A percentile compares a stretch with the other conserved stretches of the same genome.
Conservation (phyloP, 2,113 vertebrate genomes). For the Cavia aperea region DNA sequence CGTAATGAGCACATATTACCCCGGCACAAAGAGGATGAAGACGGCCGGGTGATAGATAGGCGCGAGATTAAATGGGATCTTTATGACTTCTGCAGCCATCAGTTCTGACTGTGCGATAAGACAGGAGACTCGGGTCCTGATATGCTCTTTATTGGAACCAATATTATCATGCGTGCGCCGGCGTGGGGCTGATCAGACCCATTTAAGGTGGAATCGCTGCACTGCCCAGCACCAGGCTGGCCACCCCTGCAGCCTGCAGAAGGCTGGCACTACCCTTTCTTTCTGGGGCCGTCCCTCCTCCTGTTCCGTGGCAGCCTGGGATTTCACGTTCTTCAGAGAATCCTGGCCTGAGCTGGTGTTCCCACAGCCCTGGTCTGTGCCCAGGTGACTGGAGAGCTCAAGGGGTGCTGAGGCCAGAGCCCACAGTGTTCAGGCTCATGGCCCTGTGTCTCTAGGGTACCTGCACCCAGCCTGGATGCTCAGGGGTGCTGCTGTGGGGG, state of each 20-base stretch:
- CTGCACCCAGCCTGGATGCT: background rate
- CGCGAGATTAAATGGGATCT: conserved; percentile 93
- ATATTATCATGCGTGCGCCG: conserved; percentile 83
- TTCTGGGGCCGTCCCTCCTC: too few species aligned
- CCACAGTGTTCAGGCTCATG: too few species aligned
- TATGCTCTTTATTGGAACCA: conserved; percentile 90
- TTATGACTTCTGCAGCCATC: conserved; percentile 92
- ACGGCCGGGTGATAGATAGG: conserved; percentile 90
- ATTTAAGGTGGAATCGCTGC: conserved; percentile 87
- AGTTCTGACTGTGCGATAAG: conserved; percentile 89
- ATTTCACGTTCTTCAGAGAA: background rate
- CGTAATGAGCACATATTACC: conserved; percentile 94
- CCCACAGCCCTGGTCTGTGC: background rate
- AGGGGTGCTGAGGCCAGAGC: background rate
- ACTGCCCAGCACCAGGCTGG: background rate
- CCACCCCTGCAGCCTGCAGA: background rate
- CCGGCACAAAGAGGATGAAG: conserved; percentile 87
- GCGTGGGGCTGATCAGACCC: conserved; percentile 79
- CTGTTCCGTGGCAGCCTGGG: rapidly evolving
- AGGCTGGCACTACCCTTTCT: background rate
- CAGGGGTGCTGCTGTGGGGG: background rate
- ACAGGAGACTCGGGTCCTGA: conserved; percentile 82
- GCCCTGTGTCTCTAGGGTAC: background rate
- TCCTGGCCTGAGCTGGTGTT: background rate
- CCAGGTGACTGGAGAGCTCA: background rate